These are phyloP conservation scores for Amphiura filiformis DNA, from an alignment of 35 echinoderm and acorn worm genomes.

Conservation along the genomic window DNA sequence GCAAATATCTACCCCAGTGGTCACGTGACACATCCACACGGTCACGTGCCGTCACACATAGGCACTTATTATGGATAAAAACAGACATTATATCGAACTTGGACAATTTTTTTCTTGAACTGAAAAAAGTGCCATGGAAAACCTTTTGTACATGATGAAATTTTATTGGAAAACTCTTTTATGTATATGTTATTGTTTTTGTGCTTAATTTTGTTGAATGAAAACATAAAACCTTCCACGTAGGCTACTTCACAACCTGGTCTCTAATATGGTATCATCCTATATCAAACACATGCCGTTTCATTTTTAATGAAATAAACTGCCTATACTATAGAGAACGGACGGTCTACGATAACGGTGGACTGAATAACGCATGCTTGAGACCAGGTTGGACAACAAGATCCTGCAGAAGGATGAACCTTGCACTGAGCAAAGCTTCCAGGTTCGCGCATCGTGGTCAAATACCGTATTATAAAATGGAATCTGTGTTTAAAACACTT, in stretches of 20 bases:
- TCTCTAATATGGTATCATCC: neutral
- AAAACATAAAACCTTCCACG: neutral
- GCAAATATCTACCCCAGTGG: conserved; percentile 95
- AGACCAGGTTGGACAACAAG: too few species aligned
- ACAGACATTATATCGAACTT: neutral
- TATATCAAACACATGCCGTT: neutral
- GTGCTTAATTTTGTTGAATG: neutral
- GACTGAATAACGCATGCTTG: too few species aligned
- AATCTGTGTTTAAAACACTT: neutral
- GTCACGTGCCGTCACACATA: conserved; percentile 95
- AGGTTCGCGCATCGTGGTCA: neutral
- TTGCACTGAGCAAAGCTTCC: too few species aligned
- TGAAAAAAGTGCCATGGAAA: conserved; percentile 44
- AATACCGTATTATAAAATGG: neutral
- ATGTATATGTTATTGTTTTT: neutral
- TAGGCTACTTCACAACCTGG: too few species aligned
- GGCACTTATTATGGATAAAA: conserved; percentile 90
- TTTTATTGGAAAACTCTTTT: conserved; percentile 8
- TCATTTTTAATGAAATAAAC: neutral
- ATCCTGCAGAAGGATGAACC: too few species aligned
- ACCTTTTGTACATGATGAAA: conserved; percentile 8
- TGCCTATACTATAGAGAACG: neutral
- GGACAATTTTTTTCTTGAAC: conserved; percentile 21
- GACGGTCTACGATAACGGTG: neutral
- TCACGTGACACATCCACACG: conserved; percentile 97